Evolutionary conservation across 2,888 invertebrate genomes (phyloP), one percentile per base, ranked within the genome.

Genomic region (Schizotus pectinicornis): DNA sequence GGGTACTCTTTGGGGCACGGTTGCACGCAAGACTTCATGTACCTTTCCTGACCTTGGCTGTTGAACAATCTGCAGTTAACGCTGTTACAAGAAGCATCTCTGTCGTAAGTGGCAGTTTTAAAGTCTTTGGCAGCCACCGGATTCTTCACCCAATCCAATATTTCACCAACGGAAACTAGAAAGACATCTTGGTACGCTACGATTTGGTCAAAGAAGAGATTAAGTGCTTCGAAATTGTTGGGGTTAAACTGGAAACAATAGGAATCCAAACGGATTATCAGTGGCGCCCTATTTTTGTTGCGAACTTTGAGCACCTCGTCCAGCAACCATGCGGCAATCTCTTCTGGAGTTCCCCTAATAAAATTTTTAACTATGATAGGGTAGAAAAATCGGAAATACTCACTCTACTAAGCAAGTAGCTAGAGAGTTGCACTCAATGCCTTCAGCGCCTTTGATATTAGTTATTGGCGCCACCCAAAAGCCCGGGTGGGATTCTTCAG

Each of bases 391-490:
- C n/a, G n/a, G n/a, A n/a, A n/a, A n/a, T n/a, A 79, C 82, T 81
- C 75, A 85, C 84, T 75, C 68, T 7, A 66, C 67, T 39, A 74
- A 75, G 67, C 88, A 88, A 11, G 81, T 75, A 63, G 86, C 85
- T 8, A 83, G 80, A 81, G 85, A 84, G 0, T 85, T 79, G 71
- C 88, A 89, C 7, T 83, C 79, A 12, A 73, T 62, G 0, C 77
- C 78, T 1, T 76, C 62, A 0, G 77, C 64, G 63, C 85, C 86
- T 6, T 71, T 55, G 79, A 86, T 83, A 45, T 84, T 80, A 0
- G 85, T 74, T 78, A 90, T 86, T 1, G 90, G 90, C 0, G 85
- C 70, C 0, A 87, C 84, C 90, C 89, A 91, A 36, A 84, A 74
- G 0, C 86, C 86, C 7, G 85, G 83, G 67, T 83, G 80, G 0